Evolutionary conservation across 2,797 vertebrate genomes (phyloP), one percentile per base, ranked within the genome.

Genomic region (Trachops cirrhosus): DNA sequence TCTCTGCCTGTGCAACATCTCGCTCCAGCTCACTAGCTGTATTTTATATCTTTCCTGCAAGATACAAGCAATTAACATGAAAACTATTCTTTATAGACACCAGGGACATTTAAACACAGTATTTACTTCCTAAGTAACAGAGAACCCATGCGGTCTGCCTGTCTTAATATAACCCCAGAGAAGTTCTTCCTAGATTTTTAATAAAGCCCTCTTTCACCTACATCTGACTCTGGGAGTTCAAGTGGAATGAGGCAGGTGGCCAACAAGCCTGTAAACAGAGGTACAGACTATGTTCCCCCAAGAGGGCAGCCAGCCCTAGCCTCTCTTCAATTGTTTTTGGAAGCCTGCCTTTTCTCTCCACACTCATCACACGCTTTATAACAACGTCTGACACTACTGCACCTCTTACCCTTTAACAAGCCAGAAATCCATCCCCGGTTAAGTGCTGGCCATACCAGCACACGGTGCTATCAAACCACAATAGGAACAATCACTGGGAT

Each of bases 151-250:
- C 37, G 57, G 34, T 41, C 86, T 87, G 34, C 48, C 59, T 10
- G 26, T 57, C 29, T 70, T 48, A 93, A 93, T 21, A 34, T 15
- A 74, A 89, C 59, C 37, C 26, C 71, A 71, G 78, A 70, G 64
- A 39, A 86, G 4, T 9, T 67, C 59, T 92, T 48, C 68, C 71
- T 62, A 39, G 29, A 37, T 57, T 90, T 84, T 82, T 86, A 94
- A 90, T 86, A 67, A 95, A 93, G 74, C 59, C 21, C n/a, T 95
- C 64, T 82, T 82, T 74, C 50, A 46, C 64, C 46, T n/a, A 37
- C 1, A 0, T 34, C 62, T 52, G 71, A 78, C 21, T 41, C 57
- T 59, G n/a, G 50, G 48, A 54, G 52, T 57, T 78, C 41, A 24
- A 75, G 39, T 83, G 80, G 78, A 92, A 83, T 6, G 59, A 44